A percentile compares a stretch with the other conserved stretches of the same genome.
phyloP scores from a whole-genome alignment of 2,888 invertebrate genomes.

The Megaustenia siamemsis region DNA sequence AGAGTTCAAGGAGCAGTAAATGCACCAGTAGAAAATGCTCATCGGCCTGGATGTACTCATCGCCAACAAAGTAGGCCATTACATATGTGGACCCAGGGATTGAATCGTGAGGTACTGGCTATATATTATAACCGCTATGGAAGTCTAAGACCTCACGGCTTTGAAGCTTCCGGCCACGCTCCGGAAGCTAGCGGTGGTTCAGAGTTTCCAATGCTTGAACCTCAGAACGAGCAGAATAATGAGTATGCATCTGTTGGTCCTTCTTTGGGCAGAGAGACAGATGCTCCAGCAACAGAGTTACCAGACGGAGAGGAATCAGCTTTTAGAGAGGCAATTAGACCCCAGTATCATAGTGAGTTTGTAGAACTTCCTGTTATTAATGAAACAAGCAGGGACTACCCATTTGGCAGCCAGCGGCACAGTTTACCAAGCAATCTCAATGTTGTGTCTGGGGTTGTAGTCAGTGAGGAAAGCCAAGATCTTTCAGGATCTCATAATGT shows the following conservation, averaged over 20 bases:
- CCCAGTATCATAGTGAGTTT: not conserved
- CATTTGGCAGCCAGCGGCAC: not conserved
- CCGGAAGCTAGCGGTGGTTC: not conserved
- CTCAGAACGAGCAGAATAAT: no score
- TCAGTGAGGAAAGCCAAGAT: constrained; percentile 25
- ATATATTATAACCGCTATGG: not conserved
- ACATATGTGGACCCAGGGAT: not conserved
- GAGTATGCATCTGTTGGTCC: not conserved
- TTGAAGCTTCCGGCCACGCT: not conserved
- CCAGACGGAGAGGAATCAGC: not conserved
- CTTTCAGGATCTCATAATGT: not conserved
- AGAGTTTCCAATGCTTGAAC: not conserved
- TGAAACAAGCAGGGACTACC: not conserved
- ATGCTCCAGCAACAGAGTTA: not conserved
- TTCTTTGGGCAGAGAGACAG: not conserved
- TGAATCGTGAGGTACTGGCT: not conserved
- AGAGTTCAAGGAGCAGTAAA: not conserved
- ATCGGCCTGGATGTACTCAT: constrained; percentile 9
- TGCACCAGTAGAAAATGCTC: not conserved
- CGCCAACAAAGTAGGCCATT: not conserved
- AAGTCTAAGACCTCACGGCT: not conserved
- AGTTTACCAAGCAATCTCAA: constrained; percentile 5
- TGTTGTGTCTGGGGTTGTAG: constrained; percentile 4
- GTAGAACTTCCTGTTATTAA: not conserved
- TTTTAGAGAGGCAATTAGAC: not conserved